Percentiles rank a stretch among this genome's conserved stretches.
Conservation (phyloP, 2,888 invertebrate genomes). For the Athalia rosae region DNA sequence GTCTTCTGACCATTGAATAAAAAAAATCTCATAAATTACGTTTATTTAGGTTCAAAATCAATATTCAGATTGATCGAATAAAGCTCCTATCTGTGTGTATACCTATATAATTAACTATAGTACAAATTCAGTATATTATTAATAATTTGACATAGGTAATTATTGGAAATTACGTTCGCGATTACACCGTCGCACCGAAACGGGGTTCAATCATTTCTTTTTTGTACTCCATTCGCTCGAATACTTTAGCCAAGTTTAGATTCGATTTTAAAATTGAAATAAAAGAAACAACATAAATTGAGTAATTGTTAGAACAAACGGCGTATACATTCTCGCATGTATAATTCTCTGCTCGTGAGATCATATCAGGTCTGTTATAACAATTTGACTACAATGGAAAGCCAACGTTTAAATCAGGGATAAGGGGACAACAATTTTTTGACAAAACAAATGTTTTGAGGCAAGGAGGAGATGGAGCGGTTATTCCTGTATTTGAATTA, state of each 20-base stretch:
- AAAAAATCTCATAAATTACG: slow-evolving; percentile 65
- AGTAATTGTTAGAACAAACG: no score
- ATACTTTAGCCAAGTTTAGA: not conserved
- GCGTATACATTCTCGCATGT: no score
- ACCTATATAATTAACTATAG: slow-evolving; percentile 58
- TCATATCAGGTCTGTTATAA: no score
- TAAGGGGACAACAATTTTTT: no score
- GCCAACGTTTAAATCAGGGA: no score
- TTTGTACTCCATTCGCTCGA: not conserved
- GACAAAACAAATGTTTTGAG: no score
- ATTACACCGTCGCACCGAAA: not conserved
- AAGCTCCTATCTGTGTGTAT: not conserved
- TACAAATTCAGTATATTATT: slow-evolving; percentile 62
- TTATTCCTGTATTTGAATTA: no score
- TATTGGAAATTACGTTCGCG: not conserved
- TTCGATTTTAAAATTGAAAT: no score
- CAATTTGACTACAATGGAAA: no score
- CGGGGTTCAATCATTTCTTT: not conserved
- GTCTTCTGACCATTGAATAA: not conserved
- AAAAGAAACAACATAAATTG: no score
- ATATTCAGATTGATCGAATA: slow-evolving; percentile 43
- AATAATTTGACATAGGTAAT: slow-evolving; percentile 16
- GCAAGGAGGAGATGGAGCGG: no score
- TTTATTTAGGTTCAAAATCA: slow-evolving; percentile 60
- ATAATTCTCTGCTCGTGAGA: no score